phyloP scores from a whole-genome alignment of 2,113 vertebrate species.

The Aviceda subcristata region DNA sequence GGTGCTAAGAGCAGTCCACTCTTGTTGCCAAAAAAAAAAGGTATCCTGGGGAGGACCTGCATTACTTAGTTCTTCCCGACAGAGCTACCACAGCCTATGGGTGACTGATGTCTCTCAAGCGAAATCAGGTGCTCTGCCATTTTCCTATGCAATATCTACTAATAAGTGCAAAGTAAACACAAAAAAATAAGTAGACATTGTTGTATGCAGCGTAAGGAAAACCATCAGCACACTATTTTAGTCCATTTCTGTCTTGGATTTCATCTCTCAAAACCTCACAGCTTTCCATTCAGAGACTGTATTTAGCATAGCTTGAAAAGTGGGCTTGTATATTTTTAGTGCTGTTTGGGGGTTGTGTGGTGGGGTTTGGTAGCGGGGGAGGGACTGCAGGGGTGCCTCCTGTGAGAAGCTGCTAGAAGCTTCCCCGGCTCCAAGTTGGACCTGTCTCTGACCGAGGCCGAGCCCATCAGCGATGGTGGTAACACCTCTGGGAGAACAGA shows the following conservation, averaged over 20 bases:
- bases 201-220: not conserved
- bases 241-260: not conserved
- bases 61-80: not conserved
- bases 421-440: too few relatives aligned
- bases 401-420: too few relatives aligned
- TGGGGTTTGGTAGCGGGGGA: too few relatives aligned
- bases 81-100: not conserved
- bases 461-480: too few relatives aligned
- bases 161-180: not conserved
- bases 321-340: not conserved
- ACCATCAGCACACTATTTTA: not conserved
- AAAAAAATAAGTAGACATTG: not conserved
- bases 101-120: not conserved
- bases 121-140: not conserved
- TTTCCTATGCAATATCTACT: not conserved
- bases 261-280: not conserved
- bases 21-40: not conserved
- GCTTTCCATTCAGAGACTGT: not conserved
- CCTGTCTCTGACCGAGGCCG: rapidly evolving
- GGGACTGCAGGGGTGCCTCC: too few relatives aligned
- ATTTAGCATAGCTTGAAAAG: not conserved
- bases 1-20: not conserved
- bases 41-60: not conserved
- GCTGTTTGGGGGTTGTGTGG: too few relatives aligned
- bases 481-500: too few relatives aligned